Base-by-base conservation (phyloP, 2,888 invertebrate species). In the Entomobrya proxima region DNA sequence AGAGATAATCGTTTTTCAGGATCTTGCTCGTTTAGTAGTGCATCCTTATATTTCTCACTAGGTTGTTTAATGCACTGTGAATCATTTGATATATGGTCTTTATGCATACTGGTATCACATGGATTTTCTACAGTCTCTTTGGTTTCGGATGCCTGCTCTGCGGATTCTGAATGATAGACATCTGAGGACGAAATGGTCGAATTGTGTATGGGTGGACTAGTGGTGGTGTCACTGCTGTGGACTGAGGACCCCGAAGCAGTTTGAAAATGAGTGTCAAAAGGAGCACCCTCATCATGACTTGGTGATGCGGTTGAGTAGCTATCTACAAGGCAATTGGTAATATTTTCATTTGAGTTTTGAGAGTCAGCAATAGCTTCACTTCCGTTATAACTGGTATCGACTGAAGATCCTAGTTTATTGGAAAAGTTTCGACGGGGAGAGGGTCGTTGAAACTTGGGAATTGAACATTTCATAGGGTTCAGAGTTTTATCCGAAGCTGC, bases 1-100 rank as follows among this genome's bases (percentile, higher is more conserved):
- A 90, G 52, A 1, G 75, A 30, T 6, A 86, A 40, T 69, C 89
- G 72, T 72, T 87, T 88, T 2, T 85, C 80, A 2, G 87, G 78
- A 75, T 90, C 88, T 9, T 37, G 15, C 77, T 90, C 90, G 6
- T 75, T 40, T 0, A 90, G 84, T 9, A 90, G 50, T 21, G 90
- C 89, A 76, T 90, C 90, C n/a, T 82, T 32, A 32, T 37, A 82
- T 13, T 69, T 52, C 1, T 24, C 21, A n/a, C 2, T 24, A 13
- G 52, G n/a, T 21, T 35, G 5, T 32, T 64, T 21, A 35, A 5
- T 2, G 11, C 47, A 47, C n/a, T 13, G 15, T 47, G 18, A 35
- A 7, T 9, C 35, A 15, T 32, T 18, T 30, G 64, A 35, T 18
- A 21, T 0, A 24, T 40, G 40, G 9, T 44, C 69, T 27, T 47